Evolutionary conservation across 2,888 invertebrate genomes (phyloP), one percentile per base, ranked within the genome.

Genomic region (Callyntrura guangdongensis): DNA sequence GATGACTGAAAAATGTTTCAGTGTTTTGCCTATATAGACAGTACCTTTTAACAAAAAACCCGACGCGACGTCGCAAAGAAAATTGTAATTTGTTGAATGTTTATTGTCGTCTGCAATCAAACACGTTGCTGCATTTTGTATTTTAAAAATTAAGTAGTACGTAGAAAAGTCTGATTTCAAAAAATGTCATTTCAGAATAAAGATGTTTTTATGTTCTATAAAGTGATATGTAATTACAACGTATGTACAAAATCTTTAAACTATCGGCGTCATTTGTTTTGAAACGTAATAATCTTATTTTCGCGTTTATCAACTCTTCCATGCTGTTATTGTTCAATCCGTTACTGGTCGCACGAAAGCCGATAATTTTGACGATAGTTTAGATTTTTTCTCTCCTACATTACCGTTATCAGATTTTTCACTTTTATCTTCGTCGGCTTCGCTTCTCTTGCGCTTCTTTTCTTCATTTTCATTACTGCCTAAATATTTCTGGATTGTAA

Each of bases 341-440:
- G 17, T 45, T 27, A 12, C 11, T 22, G 69, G 64, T 20, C 90
- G 20, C 25, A 25, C 79, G 49, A 91, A 93, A 8, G 56, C 36
- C 17, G 91, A 86, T n/a, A 93, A 36, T 67, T 91, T 93, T 5
- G 91, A 91, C 4, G 89, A 47, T 11, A 93, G 59, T 72, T 92
- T 90, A 5, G 93, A 89, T 47, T 86, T 91, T 49, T 92, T 92
- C 36, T 88, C 91, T 20, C 72, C 56, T 14, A 22, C 72, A 8
- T 59, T 47, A 9, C 74, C 67, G 25, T 91, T 87, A 9, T 11
- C 69, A 14, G 77, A 22, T 27, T 64, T 49, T 47, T 49, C 79
- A 74, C 14, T 36, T 61, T 87, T 64, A 9, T 56, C 69, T 1
- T 89, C 85, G 5, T 91, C 90, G 0, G 56, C 22, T 9, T 69